Base-by-base conservation (phyloP, 2,113 vertebrate species). In the Lepus europaeus region DNA sequence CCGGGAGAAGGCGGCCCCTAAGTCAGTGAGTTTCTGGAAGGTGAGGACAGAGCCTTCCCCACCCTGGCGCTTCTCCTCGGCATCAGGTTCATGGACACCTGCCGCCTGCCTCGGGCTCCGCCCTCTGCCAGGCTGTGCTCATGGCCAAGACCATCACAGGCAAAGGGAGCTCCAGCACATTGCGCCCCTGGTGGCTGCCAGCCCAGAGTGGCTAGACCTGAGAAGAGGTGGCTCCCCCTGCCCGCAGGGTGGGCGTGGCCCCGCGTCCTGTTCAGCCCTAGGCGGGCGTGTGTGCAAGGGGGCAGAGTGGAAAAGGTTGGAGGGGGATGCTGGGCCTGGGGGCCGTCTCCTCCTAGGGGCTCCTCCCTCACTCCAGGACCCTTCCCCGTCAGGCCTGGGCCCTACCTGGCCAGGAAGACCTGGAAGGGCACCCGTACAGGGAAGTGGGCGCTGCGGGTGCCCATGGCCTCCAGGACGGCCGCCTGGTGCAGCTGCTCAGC, bases 381-480 rank as follows among this genome's bases (percentile, higher is more conserved):
- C 76, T 20, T 25, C 56, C 14, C 9, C 5, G 10, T 9, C 45
- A 68, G 53, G 39, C 4, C 31, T 73, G 33, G 19, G 9, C 33
- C 68, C 51, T 66, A 97, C 99, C 99, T 99, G 97, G 98, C 97
- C 81, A 99, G 97, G 95, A 99, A 99, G 91, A 92, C 95, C 68
- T 78, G 97, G 95, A 99, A 99, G 22, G 98, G 97, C 45, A 99
- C 91, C 6, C 98, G 98, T 82, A 99, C 77, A 0, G 99, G 99
- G 91, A 98, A 99, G 45, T 99, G 99, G 80, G 99, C 97, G 56
- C 99, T 99, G 51, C 97, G 98, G 70, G 99, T 98, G 64, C 97
- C 97, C 70, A 99, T 98, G 3, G 98, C 98, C 97, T 99, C 99
- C 97, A 99, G 97, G 23, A 99, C 97, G 80, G 99, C 99, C 0